Percentiles rank a stretch among this genome's conserved stretches.
These are phyloP conservation scores for Todiramphus chloris DNA, from an alignment of 2,113 vertebrate species.

Conservation along the genomic window DNA sequence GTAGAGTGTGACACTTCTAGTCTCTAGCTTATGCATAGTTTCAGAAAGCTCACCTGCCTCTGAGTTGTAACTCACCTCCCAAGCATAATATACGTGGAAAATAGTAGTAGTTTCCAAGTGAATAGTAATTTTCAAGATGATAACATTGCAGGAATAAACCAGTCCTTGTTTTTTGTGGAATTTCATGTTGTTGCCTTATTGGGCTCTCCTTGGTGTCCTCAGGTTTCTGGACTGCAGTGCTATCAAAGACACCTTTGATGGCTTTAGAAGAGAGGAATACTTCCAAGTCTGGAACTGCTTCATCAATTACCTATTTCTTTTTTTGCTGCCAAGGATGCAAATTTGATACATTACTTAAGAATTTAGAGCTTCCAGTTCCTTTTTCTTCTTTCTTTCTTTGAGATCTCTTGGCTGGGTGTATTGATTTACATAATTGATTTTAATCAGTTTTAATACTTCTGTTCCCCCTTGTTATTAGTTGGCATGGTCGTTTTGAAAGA, in stretches of 20 bases:
- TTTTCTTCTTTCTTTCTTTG: neutral
- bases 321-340: neutral
- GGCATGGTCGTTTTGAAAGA: neutral
- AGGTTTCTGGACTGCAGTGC: neutral
- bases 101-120: neutral
- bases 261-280: conserved; percentile 27
- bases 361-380: neutral
- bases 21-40: neutral
- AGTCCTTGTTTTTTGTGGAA: neutral
- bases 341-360: conserved; percentile 21
- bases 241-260: conserved; percentile 46
- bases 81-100: neutral
- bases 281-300: conserved; percentile 22
- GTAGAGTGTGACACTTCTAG: neutral
- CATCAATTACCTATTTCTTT: conserved; percentile 42
- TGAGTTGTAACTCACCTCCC: neutral
- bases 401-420: neutral
- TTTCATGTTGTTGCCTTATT: neutral
- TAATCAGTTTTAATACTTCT: neutral
- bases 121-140: neutral
- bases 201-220: neutral
- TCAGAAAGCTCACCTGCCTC: neutral
- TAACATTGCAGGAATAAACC: neutral
- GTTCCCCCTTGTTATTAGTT: neutral
- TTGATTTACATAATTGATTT: neutral